Evolutionary conservation across 2,888 invertebrate genomes (phyloP).

Genomic region (Synanthedon formicaeformis): DNA sequence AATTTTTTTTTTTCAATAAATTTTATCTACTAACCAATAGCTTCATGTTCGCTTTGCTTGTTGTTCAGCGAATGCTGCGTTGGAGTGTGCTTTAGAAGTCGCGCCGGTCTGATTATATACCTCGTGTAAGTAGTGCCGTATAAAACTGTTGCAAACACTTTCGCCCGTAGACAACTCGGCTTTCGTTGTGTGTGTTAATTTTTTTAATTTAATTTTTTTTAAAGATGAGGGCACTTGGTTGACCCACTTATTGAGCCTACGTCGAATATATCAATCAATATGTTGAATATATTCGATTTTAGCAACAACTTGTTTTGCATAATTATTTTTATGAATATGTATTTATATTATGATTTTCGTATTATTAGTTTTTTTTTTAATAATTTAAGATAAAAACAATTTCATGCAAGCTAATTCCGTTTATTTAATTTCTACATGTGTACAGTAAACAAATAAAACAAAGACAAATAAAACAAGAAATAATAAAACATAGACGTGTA

Average conservation of each 20-base stretch:
- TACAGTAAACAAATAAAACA: no score
- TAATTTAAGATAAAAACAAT: no score
- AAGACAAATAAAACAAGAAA: no score
- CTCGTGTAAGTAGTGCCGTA: conserved; percentile 41
- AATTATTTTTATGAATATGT: no score
- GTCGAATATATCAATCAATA: background rate
- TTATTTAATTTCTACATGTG: no score
- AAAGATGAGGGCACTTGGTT: conserved; percentile 2
- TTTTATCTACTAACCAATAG: conserved; percentile 52
- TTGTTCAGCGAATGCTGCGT: conserved; percentile 57
- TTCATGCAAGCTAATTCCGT: no score
- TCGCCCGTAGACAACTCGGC: conserved; percentile 37
- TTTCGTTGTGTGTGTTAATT: conserved; percentile 27
- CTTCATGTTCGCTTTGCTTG: conserved; percentile 64
- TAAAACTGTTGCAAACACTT: conserved; percentile 58
- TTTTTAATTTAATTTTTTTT: conserved; percentile 6
- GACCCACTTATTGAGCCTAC: conserved; percentile 2
- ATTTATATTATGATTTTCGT: no score
- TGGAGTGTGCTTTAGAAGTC: conserved; percentile 44
- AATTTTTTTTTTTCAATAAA: conserved; percentile 4
- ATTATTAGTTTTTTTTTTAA: no score
- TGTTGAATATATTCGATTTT: background rate
- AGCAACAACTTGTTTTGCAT: no score
- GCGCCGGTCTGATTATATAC: conserved; percentile 50
- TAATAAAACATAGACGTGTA: no score